Percentiles rank a stretch among this genome's conserved stretches.
Conservation (phyloP, 2,797 vertebrate genomes). For the Synanceia verrucosa region DNA sequence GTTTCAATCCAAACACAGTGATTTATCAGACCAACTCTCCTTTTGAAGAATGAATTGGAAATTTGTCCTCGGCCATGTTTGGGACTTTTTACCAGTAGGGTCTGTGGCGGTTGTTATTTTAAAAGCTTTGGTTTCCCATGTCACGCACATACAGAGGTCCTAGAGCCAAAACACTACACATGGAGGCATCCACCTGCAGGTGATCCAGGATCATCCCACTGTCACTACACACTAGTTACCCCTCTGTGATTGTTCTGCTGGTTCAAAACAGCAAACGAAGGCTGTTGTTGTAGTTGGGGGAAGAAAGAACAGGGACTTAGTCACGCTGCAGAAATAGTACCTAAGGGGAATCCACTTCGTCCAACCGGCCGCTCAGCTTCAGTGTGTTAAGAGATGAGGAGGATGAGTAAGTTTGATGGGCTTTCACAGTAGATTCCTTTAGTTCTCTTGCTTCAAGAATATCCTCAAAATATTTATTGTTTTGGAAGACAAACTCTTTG, state of each 20-base stretch:
- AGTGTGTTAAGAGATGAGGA: slow-evolving; percentile 62
- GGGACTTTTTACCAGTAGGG: slow-evolving; percentile 20
- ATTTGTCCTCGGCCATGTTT: slow-evolving; percentile 29
- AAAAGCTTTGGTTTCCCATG: slow-evolving; percentile 34
- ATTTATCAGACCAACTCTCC: too few species aligned
- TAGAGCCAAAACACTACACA: slow-evolving; percentile 44
- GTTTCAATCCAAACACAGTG: too few species aligned
- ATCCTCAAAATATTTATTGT: slow-evolving; percentile 13
- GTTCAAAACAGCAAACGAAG: slow-evolving; percentile 47
- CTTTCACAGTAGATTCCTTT: slow-evolving; percentile 52
- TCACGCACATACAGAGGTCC: slow-evolving; percentile 43
- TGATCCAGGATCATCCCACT: slow-evolving; percentile 49
- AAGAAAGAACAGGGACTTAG: slow-evolving; percentile 57
- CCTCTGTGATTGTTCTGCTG: slow-evolving; percentile 24
- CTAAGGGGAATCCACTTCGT: slow-evolving; percentile 57
- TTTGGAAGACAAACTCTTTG: neutral
- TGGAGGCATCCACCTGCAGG: slow-evolving; percentile 43
- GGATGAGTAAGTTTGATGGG: slow-evolving; percentile 58
- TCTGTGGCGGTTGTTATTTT: slow-evolving; percentile 54
- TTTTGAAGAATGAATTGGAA: neutral
- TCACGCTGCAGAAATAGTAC: slow-evolving; percentile 61
- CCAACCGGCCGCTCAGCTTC: slow-evolving; percentile 48
- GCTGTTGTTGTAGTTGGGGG: slow-evolving; percentile 48
- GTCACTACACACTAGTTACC: slow-evolving; percentile 29
- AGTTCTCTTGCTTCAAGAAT: slow-evolving; percentile 43